Conservation (phyloP, 2,113 vertebrate species). For the Labrus mixtus region DNA sequence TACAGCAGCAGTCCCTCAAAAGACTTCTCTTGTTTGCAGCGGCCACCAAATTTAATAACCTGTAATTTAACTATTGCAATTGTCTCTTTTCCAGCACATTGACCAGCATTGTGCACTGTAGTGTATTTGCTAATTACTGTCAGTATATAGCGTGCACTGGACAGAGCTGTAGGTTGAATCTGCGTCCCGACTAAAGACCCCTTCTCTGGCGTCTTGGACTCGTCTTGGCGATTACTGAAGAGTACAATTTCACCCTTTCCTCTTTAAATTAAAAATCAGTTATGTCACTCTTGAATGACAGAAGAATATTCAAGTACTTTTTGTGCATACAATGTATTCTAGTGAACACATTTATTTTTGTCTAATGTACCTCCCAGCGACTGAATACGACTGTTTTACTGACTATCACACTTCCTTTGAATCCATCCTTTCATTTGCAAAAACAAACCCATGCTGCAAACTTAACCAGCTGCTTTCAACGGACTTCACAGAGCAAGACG, state of each 20-base stretch:
- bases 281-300: neutral
- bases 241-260: too few species aligned
- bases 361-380: too few species aligned
- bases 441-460: neutral
- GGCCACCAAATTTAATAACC: conserved; percentile 74
- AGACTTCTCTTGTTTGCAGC: conserved; percentile 71
- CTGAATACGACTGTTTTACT: too few species aligned
- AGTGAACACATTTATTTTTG: neutral
- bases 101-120: conserved; percentile 39
- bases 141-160: conserved; percentile 39
- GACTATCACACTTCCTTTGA: too few species aligned
- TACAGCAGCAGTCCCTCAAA: conserved; percentile 77
- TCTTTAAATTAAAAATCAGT: neutral
- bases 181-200: neutral
- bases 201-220: conserved; percentile 11
- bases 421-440: neutral
- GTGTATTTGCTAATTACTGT: conserved; percentile 53
- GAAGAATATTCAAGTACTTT: neutral
- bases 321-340: neutral
- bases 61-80: conserved; percentile 66
- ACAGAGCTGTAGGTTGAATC: conserved; percentile 15
- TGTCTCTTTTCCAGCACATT: conserved; percentile 59
- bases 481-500: too few species aligned
- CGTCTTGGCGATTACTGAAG: neutral
- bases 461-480: neutral